A percentile compares a stretch with the other conserved stretches of the same genome.
These are phyloP conservation scores for Cyprinodon brontotheroides DNA, from an alignment of 2,113 vertebrate species.

Conservation along the genomic window DNA sequence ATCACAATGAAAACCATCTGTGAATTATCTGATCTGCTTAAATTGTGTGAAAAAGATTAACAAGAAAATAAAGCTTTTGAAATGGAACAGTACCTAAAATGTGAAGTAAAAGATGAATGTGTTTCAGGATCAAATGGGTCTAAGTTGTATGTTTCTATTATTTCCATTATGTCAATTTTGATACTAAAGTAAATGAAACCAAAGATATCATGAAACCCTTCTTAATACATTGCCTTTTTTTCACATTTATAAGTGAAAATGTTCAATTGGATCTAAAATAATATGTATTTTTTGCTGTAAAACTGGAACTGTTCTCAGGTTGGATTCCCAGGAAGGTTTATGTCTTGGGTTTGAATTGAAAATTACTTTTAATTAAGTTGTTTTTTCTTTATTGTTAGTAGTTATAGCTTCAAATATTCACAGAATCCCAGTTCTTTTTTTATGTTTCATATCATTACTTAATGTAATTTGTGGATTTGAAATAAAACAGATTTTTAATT, in stretches of 20 bases:
- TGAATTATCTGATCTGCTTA: slow-evolving; percentile 47
- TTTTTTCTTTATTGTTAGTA: slow-evolving; percentile 20
- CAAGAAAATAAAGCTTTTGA: slow-evolving; percentile 46
- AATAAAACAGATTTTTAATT: slow-evolving; percentile 57
- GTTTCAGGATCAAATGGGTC: slow-evolving; percentile 16
- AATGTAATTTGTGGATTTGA: slow-evolving; percentile 47
- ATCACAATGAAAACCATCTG: slow-evolving; percentile 27
- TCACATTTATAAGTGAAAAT: slow-evolving; percentile 23
- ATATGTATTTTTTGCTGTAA: slow-evolving; percentile 39
- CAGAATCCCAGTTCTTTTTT: slow-evolving; percentile 26
- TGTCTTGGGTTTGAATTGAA: slow-evolving; percentile 23
- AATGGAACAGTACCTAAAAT: slow-evolving; percentile 11
- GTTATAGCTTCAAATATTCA: not conserved
- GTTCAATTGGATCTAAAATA: slow-evolving; percentile 10
- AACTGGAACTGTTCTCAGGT: slow-evolving; percentile 71
- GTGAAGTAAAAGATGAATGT: slow-evolving; percentile 35
- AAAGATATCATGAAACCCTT: slow-evolving; percentile 47
- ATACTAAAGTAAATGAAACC: slow-evolving; percentile 46
- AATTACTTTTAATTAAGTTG: slow-evolving; percentile 9
- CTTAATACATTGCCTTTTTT: slow-evolving; percentile 4
- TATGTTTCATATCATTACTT: slow-evolving; percentile 6
- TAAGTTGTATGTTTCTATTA: slow-evolving; percentile 18
- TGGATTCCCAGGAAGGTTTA: slow-evolving; percentile 17
- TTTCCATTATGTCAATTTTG: slow-evolving; percentile 13
- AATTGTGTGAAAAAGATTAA: slow-evolving; percentile 37